A percentile compares a stretch with the other conserved stretches of the same genome.
Evolutionary conservation across 2,797 vertebrate genomes (phyloP).

Genomic region (Eulemur coronatus): DNA sequence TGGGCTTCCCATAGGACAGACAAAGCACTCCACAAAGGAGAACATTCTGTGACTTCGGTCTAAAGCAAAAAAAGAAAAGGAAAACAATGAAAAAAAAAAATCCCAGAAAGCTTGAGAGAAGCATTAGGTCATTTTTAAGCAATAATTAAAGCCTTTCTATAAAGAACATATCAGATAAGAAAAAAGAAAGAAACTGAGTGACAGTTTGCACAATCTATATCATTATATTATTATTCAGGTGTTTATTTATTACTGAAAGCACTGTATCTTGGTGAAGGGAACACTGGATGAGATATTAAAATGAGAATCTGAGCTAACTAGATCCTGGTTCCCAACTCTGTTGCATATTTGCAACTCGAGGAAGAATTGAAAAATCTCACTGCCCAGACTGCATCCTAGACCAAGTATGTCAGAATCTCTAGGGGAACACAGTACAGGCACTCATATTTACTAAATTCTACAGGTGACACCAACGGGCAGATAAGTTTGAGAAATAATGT

Average conservation of each 20-base stretch:
- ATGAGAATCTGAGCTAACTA: no score
- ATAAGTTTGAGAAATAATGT: rapidly evolving
- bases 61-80: not conserved
- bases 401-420: rapidly evolving
- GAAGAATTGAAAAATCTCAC: rapidly evolving
- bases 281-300: rapidly evolving
- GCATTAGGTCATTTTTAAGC: not conserved
- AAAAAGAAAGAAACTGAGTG: rapidly evolving
- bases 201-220: rapidly evolving
- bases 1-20: not conserved
- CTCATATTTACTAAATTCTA: rapidly evolving
- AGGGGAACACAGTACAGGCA: rapidly evolving
- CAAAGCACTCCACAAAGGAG: not conserved
- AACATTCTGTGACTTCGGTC: not conserved
- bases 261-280: rapidly evolving
- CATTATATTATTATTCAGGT: not conserved
- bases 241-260: not conserved
- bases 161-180: not conserved
- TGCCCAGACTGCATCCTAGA: rapidly evolving
- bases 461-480: rapidly evolving
- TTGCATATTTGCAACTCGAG: rapidly evolving
- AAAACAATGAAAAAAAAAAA: not conserved
- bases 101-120: not conserved
- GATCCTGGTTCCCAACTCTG: not conserved
- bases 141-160: not conserved